phyloP scores from a whole-genome alignment of 2,888 invertebrate species.

The Drosophila austrosaltans region DNA sequence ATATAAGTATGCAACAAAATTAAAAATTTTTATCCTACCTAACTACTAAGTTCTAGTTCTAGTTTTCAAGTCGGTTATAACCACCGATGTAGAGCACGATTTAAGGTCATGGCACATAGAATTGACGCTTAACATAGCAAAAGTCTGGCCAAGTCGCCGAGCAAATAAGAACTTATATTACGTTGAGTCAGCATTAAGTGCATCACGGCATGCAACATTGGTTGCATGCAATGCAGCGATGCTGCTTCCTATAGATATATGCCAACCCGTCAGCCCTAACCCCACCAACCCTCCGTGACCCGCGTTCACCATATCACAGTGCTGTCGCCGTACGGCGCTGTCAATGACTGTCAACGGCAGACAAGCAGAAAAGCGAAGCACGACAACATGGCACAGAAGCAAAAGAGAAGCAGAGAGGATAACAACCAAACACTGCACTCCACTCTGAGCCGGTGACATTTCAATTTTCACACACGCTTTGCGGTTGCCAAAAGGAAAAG shows the following conservation, averaged over 20 bases:
- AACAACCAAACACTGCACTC: conserved; percentile 36
- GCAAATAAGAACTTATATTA: conserved; percentile 67
- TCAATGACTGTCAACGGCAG: conserved; percentile 72
- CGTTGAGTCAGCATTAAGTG: conserved; percentile 73
- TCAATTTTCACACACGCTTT: conserved; percentile 67
- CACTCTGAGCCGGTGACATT: conserved; percentile 56
- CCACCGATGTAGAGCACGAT: conserved; percentile 46
- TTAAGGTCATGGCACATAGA: conserved; percentile 26
- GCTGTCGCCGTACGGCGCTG: conserved; percentile 40
- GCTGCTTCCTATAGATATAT: conserved; percentile 1
- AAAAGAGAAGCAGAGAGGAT: neutral
- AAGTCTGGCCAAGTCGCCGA: conserved; percentile 45
- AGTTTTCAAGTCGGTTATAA: conserved; percentile 18
- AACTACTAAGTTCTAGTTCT: conserved; percentile 7
- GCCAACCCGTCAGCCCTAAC: neutral
- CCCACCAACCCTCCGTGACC: too few relatives aligned
- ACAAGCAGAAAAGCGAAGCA: conserved; percentile 64
- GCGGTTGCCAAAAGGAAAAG: conserved; percentile 46
- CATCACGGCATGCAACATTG: conserved; percentile 71
- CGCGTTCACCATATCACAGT: conserved; percentile 10
- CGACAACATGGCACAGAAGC: conserved; percentile 45
- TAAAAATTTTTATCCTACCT: neutral
- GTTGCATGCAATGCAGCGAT: conserved; percentile 52
- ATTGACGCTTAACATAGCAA: conserved; percentile 42
- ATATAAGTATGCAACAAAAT: conserved; percentile 1